Evolutionary conservation across 2,888 invertebrate species (phyloP).

Genomic region (Dolichopus griseipennis): DNA sequence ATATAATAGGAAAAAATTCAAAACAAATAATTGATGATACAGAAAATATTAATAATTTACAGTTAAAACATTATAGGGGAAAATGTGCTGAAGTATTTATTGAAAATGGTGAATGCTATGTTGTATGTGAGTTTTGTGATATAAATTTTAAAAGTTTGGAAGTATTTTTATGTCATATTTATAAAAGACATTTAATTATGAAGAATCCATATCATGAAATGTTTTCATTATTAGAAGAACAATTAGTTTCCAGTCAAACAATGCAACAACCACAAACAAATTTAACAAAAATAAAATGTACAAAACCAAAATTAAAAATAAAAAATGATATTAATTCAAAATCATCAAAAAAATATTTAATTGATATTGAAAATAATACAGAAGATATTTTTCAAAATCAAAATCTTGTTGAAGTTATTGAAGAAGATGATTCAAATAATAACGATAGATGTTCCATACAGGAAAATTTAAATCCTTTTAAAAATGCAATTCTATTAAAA

Average conservation of each 20-base stretch:
- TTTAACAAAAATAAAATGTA: too few relatives aligned
- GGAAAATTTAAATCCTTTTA: neutral
- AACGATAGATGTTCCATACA: neutral
- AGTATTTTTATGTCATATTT: neutral
- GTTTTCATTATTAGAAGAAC: neutral
- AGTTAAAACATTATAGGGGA: neutral
- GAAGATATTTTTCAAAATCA: neutral
- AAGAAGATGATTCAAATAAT: neutral
- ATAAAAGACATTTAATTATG: neutral
- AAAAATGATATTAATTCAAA: neutral
- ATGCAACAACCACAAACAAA: neutral
- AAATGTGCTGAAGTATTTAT: constrained; percentile 2
- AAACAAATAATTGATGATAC: neutral
- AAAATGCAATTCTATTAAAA: neutral
- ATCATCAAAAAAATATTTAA: neutral
- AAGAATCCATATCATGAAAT: neutral
- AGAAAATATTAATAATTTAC: neutral
- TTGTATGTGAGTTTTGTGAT: neutral
- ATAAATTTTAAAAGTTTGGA: neutral
- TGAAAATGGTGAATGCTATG: neutral
- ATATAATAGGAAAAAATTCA: neutral
- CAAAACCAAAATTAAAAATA: neutral
- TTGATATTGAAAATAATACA: neutral
- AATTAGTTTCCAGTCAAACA: neutral
- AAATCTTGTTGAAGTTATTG: neutral